Percentiles rank a stretch among this genome's conserved stretches.
Evolutionary conservation across 2,113 vertebrate genomes (phyloP).

Genomic region (Cynoglossus semilaevis): DNA sequence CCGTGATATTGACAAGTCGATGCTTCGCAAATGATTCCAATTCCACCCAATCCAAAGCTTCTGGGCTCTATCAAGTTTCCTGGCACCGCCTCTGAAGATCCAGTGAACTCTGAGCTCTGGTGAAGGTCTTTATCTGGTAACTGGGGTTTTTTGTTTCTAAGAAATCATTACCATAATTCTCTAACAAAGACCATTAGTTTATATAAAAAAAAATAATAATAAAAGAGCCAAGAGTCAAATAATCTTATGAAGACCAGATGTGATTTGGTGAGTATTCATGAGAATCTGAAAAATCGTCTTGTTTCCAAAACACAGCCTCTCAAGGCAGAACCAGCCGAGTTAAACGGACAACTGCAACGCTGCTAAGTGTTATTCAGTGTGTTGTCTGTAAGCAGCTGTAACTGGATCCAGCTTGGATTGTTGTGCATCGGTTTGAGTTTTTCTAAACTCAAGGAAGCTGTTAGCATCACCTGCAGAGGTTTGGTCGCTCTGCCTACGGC

Average conservation of each 20-base stretch:
- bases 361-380: slow-evolving; percentile 9
- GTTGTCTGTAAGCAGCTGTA: slow-evolving; percentile 15
- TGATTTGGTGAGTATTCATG: slow-evolving; percentile 42
- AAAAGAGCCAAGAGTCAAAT: slow-evolving; percentile 54
- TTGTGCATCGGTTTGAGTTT: slow-evolving; percentile 24
- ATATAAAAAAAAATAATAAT: neutral
- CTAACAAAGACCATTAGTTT: slow-evolving; percentile 50
- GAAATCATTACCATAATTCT: slow-evolving; percentile 69
- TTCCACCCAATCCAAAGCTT: slow-evolving; percentile 25
- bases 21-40: slow-evolving; percentile 9
- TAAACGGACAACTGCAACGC: slow-evolving; percentile 27
- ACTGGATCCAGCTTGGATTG: slow-evolving; percentile 14
- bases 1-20: slow-evolving; percentile 7
- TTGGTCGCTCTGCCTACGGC: slow-evolving; percentile 39
- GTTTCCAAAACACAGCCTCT: slow-evolving; percentile 38
- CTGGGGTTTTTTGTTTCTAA: slow-evolving; percentile 51
- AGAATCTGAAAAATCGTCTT: slow-evolving; percentile 43
- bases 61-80: slow-evolving; percentile 20
- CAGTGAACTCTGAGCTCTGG: slow-evolving; percentile 33
- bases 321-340: slow-evolving; percentile 27
- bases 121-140: slow-evolving; percentile 58
- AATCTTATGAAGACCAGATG: slow-evolving; percentile 66
- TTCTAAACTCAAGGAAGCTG: slow-evolving; percentile 8
- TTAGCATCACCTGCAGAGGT: slow-evolving; percentile 56
- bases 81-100: slow-evolving; percentile 19